Base-by-base conservation (phyloP, 2,113 vertebrate species). In the Pitta sordida region DNA sequence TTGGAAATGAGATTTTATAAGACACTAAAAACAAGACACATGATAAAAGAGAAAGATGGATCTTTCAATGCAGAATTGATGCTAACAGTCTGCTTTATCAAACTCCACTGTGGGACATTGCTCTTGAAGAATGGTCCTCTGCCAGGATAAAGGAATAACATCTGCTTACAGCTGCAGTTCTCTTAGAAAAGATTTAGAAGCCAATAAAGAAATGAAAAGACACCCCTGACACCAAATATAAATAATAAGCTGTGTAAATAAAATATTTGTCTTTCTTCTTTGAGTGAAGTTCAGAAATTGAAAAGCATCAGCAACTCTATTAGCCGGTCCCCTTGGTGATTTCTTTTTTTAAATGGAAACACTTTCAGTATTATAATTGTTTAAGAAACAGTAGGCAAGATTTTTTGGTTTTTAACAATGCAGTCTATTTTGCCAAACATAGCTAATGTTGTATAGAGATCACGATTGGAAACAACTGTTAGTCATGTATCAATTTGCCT, bases 381-480 rank as follows among this genome's bases (percentile, higher is more conserved):
- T 93, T 71, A 64, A 81, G 76, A 81, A 93, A 82, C 73, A 86
- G 88, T 91, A 75, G 92, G 91, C 78, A 82, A 96, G 39, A 63
- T 67, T 94, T 91, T 21, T 16, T 41, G 37, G 32, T 76, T 94
- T 95, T 75, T 56, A 92, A 92, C 88, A 93, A 93, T 77, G 27
- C 0, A 4, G n/a, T 71, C 68, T 71, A 29, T 78, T 86, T 75
- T 93, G 48, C 69, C 83, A 96, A 92, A 81, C 21, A 78, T 55
- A 78, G 69, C 60, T 84, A 63, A 88, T 86, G 41, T 34, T 68
- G 60, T 79, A 52, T 81, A 77, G 51, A 91, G 77, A 86, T 39
- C 80, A 84, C 60, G 92, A 75, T 7, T 92, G 60, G 80, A 88
- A 90, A 94, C 91, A 86, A 81, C 39, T 92, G 71, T 67, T 93